These are phyloP conservation scores for Chymomyza procnemis DNA, from an alignment of 2,888 invertebrate genomes.

Conservation along the genomic window DNA sequence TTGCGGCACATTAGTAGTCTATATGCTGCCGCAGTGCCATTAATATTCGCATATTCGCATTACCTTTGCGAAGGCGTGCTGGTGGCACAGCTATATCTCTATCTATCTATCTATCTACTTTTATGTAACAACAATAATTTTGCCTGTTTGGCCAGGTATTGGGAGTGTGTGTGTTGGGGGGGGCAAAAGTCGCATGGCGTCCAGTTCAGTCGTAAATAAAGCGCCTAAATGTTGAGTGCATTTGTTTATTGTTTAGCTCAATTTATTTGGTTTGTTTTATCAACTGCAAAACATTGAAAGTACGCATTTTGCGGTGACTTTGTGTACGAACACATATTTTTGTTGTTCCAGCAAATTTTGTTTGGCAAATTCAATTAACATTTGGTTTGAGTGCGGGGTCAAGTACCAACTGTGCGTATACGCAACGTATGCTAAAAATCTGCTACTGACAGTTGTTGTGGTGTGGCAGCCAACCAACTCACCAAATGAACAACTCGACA, in stretches of 20 bases:
- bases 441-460: not conserved
- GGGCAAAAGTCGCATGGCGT: constrained; percentile 37
- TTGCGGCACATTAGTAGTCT: constrained; percentile 77
- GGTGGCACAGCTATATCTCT: not conserved
- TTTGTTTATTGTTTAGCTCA: not conserved
- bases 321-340: not conserved
- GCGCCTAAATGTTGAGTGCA: constrained; percentile 11
- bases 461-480: not conserved
- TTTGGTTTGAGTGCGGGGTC: not conserved
- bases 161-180: constrained; percentile 24
- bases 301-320: not conserved
- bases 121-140: constrained; percentile 49
- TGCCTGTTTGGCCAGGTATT: constrained; percentile 44
- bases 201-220: constrained; percentile 28
- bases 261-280: constrained; percentile 2
- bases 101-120: too few relatives aligned
- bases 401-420: too few relatives aligned
- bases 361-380: constrained; percentile 39
- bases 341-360: constrained; percentile 19
- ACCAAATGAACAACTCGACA: not conserved
- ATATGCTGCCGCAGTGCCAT: constrained; percentile 68
- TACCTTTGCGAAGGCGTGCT: constrained; percentile 4
- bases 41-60: constrained; percentile 53
- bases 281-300: not conserved
- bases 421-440: constrained; percentile 9